phyloP scores from a whole-genome alignment of 2,888 invertebrate genomes.

The Heliconius sara region DNA sequence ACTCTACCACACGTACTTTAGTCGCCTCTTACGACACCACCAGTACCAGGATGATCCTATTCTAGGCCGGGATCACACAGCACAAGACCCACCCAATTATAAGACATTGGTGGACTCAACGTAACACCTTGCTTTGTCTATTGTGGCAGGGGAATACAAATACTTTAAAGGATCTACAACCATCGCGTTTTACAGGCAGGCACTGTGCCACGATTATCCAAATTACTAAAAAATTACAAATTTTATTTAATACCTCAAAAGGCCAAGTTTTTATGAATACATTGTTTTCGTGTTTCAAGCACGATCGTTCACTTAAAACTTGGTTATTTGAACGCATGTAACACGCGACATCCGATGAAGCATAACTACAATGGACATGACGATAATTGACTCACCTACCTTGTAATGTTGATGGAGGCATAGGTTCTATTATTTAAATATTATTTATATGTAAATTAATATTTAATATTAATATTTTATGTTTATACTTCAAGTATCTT shows the following conservation, averaged over 20 bases:
- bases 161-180: too few species aligned
- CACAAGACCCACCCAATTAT: too few species aligned
- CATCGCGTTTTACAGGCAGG: too few species aligned
- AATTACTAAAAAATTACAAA: neutral
- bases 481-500: neutral
- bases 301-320: slow-evolving; percentile 8
- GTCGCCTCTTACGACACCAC: too few species aligned
- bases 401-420: slow-evolving; percentile 10
- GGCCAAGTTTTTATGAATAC: neutral
- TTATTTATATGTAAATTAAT: neutral
- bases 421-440: neutral
- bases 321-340: slow-evolving; percentile 15
- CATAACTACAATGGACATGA: slow-evolving; percentile 25
- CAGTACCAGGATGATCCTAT: too few species aligned
- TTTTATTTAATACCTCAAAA: neutral
- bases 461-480: neutral
- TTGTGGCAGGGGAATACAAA: too few species aligned
- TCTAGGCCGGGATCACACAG: too few species aligned
- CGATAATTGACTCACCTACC: slow-evolving; percentile 25
- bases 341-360: slow-evolving; percentile 34
- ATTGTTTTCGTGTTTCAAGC: slow-evolving; percentile 8
- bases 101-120: too few species aligned
- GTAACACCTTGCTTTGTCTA: too few species aligned
- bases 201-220: too few species aligned
- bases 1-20: too few species aligned